These are phyloP conservation scores for Leptopterna dolabrata DNA, from an alignment of 2,888 invertebrate species.

Conservation along the genomic window DNA sequence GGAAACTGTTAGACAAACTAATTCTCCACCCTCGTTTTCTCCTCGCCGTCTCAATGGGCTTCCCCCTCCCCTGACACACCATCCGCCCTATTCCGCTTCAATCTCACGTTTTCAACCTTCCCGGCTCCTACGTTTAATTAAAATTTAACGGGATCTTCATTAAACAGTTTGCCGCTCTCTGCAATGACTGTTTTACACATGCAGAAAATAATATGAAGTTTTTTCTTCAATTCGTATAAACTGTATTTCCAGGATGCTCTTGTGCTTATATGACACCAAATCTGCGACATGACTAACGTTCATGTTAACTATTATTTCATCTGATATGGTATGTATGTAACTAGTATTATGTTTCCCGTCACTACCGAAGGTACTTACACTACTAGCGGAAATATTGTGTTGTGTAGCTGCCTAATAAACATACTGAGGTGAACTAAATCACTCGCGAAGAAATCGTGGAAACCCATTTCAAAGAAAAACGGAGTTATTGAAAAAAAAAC, in stretches of 20 bases:
- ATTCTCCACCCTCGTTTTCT: constrained; percentile 20
- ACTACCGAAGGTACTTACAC: no score
- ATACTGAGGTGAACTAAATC: no score
- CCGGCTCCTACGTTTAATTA: background rate
- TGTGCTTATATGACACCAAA: no score
- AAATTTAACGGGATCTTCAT: background rate
- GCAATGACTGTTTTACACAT: background rate
- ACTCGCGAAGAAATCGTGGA: no score
- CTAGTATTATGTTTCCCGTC: no score
- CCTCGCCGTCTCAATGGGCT: background rate
- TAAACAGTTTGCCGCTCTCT: background rate
- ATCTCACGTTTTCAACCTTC: background rate
- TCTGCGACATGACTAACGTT: no score
- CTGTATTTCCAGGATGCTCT: background rate
- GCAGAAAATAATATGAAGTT: background rate
- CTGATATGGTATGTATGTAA: no score
- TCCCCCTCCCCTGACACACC: background rate
- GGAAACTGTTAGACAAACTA: constrained; percentile 44
- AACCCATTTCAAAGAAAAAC: no score
- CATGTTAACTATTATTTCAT: no score
- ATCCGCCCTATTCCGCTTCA: background rate
- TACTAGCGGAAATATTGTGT: no score
- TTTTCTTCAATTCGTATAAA: background rate
- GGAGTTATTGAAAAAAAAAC: no score
- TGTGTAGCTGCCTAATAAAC: no score